A percentile compares a stretch with the other conserved stretches of the same genome.
phyloP scores from a whole-genome alignment of 2,113 vertebrate species.

The Solea solea region DNA sequence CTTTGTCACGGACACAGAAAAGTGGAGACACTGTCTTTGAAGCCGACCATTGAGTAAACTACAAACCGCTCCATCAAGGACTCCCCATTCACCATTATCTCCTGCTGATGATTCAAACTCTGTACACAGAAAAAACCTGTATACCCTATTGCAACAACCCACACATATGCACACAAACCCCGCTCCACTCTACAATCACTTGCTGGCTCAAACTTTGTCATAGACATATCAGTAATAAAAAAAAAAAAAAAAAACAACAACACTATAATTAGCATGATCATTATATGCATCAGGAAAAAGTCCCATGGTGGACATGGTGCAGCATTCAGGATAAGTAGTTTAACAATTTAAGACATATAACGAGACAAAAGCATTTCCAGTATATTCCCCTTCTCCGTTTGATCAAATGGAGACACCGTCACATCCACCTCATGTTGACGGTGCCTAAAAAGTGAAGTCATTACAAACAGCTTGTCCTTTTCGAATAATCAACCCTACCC shows the following conservation, averaged over 20 bases:
- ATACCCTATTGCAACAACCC: slow-evolving; percentile 1
- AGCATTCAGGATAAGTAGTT: slow-evolving; percentile 55
- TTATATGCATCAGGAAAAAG: slow-evolving; percentile 36
- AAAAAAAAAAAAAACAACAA: background rate
- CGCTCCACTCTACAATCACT: background rate
- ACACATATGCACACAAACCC: slow-evolving; percentile 10
- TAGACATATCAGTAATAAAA: slow-evolving; percentile 18
- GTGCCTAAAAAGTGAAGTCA: slow-evolving; percentile 39
- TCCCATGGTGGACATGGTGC: slow-evolving; percentile 67
- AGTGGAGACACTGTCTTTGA: slow-evolving; percentile 18
- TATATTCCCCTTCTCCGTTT: background rate
- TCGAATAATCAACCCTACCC: background rate
- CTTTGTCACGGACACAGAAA: slow-evolving; percentile 41
- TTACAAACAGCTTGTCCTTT: slow-evolving; percentile 20
- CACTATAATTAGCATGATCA: slow-evolving; percentile 39
- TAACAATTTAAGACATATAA: slow-evolving; percentile 18
- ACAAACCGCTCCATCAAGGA: slow-evolving; percentile 28
- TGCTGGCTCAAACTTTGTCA: slow-evolving; percentile 42
- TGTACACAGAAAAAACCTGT: slow-evolving; percentile 3
- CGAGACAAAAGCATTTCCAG: background rate
- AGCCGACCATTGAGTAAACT: slow-evolving; percentile 26
- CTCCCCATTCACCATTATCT: slow-evolving; percentile 14
- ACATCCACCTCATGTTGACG: slow-evolving; percentile 31
- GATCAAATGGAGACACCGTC: slow-evolving; percentile 12
- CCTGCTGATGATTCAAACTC: slow-evolving; percentile 10